Base-by-base conservation (phyloP, 2,797 vertebrate species). In the Tachyglossus aculeatus region DNA sequence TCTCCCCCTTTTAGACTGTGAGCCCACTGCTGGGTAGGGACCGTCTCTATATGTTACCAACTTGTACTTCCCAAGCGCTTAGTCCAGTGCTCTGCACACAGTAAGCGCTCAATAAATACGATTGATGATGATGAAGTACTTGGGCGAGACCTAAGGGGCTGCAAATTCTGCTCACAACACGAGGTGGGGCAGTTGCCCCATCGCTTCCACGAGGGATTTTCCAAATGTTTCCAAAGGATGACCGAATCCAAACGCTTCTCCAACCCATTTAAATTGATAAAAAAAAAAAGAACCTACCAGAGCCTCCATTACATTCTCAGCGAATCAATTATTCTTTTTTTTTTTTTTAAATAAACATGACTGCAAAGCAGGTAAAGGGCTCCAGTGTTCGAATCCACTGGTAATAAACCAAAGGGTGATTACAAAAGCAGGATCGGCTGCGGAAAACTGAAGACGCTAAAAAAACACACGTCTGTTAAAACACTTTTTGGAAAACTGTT, bases 131-230 rank as follows among this genome's bases (percentile, higher is more conserved):
- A 55, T 4, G 0, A 3, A 1, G 1, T 2, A n/a, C 19, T 37
- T 55, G 45, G 22, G 2, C 0, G 9, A 56, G 27, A 32, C 45
- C 72, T 1, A 67, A 45, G 36, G 45, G 24, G 1, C 12, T 52
- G 66, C 48, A 68, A 67, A 52, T 71, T 59, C 14, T 12, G 50
- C 15, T n/a, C 0, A 14, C 38, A 60, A 84, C 92, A 86, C 80
- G 19, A 59, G 92, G 80, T 83, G 92, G 92, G 60, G 84, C 67
- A 68, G 71, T 83, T 75, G 63, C 63, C 73, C 80, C 9, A 78
- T 12, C 41, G 11, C 25, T 62, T 37, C 61, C 5, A 21, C 9
- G 38, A 54, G 8, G 43, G 32, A 22, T 18, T 24, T 4, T 6
- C 6, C 39, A 5, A 40, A 50, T 38, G 37, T 57, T 83, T 57